Conservation (phyloP, 2,797 vertebrate genomes). For the Peromyscus eremicus region DNA sequence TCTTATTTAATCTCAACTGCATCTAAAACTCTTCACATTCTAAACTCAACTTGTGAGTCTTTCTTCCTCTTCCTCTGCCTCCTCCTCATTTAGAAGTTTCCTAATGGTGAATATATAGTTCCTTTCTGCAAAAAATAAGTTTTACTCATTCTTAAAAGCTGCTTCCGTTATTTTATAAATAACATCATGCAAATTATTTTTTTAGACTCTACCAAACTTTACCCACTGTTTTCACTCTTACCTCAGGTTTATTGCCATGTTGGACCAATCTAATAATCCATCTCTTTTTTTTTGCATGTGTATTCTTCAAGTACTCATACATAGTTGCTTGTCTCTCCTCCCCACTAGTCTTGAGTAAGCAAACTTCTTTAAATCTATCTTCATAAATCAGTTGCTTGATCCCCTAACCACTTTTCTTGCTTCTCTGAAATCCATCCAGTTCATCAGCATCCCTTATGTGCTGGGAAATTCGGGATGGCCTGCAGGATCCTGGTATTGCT, state of each 20-base stretch:
- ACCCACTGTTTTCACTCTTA: conserved; percentile 3
- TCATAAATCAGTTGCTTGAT: conserved; percentile 63
- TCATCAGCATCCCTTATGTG: conserved; percentile 47
- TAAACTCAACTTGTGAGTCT: conserved; percentile 41
- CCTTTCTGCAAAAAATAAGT: not conserved
- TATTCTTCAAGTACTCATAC: conserved; percentile 62
- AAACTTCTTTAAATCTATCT: conserved; percentile 70
- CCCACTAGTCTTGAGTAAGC: conserved; percentile 59
- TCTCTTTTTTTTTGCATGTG: conserved; percentile 63
- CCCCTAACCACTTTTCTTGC: conserved; percentile 70
- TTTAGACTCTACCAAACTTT: conserved; percentile 50
- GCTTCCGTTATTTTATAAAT: conserved; percentile 44
- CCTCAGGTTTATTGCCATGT: conserved; percentile 26
- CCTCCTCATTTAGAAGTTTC: conserved; percentile 54
- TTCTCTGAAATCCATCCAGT: conserved; percentile 73
- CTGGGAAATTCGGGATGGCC: conserved; percentile 27
- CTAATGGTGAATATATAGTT: not conserved
- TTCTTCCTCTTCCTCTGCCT: not conserved
- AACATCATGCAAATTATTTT: conserved; percentile 10
- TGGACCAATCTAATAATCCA: conserved; percentile 61
- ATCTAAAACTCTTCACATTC: conserved; percentile 52
- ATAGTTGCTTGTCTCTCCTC: conserved; percentile 68
- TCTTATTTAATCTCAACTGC: conserved; percentile 70
- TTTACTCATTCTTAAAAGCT: not conserved
- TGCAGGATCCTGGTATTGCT: not conserved